Conservation (phyloP, 2,888 invertebrate genomes). For the Dicyrtomina minuta region DNA sequence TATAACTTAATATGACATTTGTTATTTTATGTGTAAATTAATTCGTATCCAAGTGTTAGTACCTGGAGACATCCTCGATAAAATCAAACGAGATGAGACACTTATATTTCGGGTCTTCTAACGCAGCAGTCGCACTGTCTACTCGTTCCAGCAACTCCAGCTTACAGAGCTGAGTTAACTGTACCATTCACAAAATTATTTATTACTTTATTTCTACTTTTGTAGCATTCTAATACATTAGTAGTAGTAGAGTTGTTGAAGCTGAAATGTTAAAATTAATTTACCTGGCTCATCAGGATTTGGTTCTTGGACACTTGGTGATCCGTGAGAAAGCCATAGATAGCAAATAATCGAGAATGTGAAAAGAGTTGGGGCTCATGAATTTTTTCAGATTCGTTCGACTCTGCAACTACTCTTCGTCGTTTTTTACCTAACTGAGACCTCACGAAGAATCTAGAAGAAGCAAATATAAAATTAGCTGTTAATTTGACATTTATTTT, state of each 20-base stretch:
- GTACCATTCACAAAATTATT: slow-evolving; percentile 42
- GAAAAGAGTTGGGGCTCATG: slow-evolving; percentile 71
- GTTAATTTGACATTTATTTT: too few species aligned
- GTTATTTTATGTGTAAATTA: background rate
- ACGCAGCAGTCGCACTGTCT: slow-evolving; percentile 60
- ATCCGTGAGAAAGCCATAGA: slow-evolving; percentile 59
- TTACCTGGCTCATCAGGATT: slow-evolving; percentile 26
- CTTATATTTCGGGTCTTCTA: slow-evolving; percentile 81
- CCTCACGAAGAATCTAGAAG: slow-evolving; percentile 21
- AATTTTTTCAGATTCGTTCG: slow-evolving; percentile 58
- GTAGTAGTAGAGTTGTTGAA: too few species aligned
- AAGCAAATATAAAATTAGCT: background rate
- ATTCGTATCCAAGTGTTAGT: background rate
- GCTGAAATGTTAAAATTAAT: too few species aligned
- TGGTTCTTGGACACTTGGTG: slow-evolving; percentile 29
- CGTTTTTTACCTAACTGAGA: slow-evolving; percentile 59
- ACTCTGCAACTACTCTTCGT: slow-evolving; percentile 66
- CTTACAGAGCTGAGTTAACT: slow-evolving; percentile 80
- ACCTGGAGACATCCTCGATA: slow-evolving; percentile 72
- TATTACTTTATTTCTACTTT: too few species aligned
- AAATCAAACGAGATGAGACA: slow-evolving; percentile 82
- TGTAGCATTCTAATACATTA: too few species aligned
- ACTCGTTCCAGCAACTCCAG: slow-evolving; percentile 72
- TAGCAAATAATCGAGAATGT: slow-evolving; percentile 78
- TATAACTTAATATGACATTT: too few species aligned